These are phyloP conservation scores for Danio jaintianensis DNA, from an alignment of 2,797 vertebrate genomes.

Conservation along the genomic window DNA sequence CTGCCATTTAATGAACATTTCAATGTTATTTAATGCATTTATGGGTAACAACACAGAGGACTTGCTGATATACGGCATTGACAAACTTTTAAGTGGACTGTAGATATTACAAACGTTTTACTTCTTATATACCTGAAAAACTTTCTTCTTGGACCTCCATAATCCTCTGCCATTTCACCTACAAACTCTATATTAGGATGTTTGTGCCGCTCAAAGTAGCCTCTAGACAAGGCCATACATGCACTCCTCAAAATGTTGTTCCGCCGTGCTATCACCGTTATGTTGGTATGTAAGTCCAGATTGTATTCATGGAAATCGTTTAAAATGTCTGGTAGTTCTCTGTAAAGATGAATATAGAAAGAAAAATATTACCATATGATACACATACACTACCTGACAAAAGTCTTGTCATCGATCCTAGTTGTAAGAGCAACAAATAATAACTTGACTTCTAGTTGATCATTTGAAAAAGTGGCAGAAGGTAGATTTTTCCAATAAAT, in stretches of 20 bases:
- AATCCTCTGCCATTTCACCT: constrained; percentile 19
- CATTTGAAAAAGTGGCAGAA: too few relatives aligned
- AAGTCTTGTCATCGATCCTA: neutral
- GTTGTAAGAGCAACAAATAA: too few relatives aligned
- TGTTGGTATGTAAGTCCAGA: neutral
- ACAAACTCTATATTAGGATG: constrained; percentile 29
- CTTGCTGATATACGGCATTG: neutral
- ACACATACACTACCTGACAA: too few relatives aligned
- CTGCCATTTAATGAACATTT: neutral
- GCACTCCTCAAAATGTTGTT: constrained; percentile 25
- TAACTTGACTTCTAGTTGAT: too few relatives aligned
- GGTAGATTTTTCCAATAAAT: too few relatives aligned
- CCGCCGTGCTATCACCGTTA: constrained; percentile 6
- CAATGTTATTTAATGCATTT: neutral
- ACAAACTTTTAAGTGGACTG: neutral
- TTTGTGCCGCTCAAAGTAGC: constrained; percentile 35
- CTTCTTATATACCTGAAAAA: constrained; percentile 23
- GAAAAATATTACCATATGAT: neutral
- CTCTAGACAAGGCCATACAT: constrained; percentile 20
- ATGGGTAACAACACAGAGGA: neutral
- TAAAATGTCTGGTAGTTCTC: constrained; percentile 2
- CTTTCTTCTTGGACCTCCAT: constrained; percentile 20
- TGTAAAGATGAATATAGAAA: neutral
- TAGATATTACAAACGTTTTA: neutral
- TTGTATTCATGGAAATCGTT: neutral